A percentile compares a stretch with the other conserved stretches of the same genome.
Evolutionary conservation across 2,113 vertebrate species (phyloP).

Genomic region (Pomatorhinus ruficollis): DNA sequence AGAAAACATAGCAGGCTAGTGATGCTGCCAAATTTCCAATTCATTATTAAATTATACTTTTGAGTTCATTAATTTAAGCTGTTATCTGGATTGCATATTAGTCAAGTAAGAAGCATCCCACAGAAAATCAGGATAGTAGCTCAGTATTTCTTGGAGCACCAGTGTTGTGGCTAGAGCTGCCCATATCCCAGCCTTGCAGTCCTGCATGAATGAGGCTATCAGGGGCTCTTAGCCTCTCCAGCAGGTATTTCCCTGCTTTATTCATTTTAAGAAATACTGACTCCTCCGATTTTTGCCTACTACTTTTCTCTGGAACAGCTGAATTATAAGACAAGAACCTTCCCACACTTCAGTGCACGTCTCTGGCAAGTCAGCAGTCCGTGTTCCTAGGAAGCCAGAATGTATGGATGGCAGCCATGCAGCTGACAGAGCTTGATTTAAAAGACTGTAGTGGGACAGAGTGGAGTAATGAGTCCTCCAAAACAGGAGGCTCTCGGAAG

Average conservation of each 20-base stretch:
- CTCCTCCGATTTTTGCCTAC: background rate
- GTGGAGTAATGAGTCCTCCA: background rate
- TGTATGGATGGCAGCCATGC: slow-evolving; percentile 21
- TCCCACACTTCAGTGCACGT: background rate
- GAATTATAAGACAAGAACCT: background rate
- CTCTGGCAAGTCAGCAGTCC: background rate
- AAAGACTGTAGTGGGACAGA: background rate
- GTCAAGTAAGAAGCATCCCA: background rate
- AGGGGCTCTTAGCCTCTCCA: background rate
- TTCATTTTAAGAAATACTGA: background rate
- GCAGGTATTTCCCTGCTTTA: background rate
- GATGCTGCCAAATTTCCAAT: background rate
- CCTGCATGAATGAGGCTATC: background rate
- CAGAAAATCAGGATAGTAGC: background rate
- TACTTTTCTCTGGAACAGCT: background rate
- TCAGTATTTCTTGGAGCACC: background rate
- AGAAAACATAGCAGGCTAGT: background rate
- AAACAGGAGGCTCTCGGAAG: background rate
- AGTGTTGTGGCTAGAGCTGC: background rate
- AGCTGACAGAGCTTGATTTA: background rate
- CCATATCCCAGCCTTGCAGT: background rate
- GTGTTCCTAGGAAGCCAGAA: background rate
- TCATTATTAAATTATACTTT: background rate
- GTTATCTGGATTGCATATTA: background rate
- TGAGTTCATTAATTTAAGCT: background rate